Conservation (phyloP, 2,113 vertebrate genomes). For the Prunella fulvescens region DNA sequence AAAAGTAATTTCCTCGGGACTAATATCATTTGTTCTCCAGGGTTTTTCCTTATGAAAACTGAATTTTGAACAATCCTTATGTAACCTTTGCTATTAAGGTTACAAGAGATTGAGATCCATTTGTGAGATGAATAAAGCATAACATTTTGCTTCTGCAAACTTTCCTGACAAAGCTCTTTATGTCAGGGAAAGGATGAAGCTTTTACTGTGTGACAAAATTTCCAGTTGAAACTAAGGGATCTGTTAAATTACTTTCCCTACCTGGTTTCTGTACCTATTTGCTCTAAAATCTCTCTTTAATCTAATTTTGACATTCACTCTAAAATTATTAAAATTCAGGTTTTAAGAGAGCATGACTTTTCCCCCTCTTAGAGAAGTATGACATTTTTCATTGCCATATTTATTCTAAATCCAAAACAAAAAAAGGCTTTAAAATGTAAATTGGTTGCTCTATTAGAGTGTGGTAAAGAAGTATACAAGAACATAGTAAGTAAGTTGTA, state of each 20-base stretch:
- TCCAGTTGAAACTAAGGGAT: not conserved
- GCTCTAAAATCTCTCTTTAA: not conserved
- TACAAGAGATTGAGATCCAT: constrained; percentile 27
- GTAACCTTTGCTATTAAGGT: constrained; percentile 52
- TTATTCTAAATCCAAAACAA: not conserved
- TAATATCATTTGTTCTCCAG: constrained; percentile 47
- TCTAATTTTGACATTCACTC: not conserved
- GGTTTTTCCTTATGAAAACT: constrained; percentile 52
- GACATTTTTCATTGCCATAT: not conserved
- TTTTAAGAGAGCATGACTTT: not conserved
- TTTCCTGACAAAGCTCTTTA: constrained; percentile 21
- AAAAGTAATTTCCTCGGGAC: constrained; percentile 59
- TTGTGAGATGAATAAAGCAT: not conserved
- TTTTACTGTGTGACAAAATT: not conserved
- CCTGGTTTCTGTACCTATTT: not conserved
- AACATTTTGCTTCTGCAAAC: constrained; percentile 1
- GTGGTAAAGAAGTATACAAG: not conserved
- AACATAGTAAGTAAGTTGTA: not conserved
- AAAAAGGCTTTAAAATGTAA: not conserved
- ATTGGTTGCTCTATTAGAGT: not conserved
- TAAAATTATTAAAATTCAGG: not conserved
- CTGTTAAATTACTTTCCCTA: not conserved
- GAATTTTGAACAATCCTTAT: constrained; percentile 50
- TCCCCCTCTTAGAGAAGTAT: not conserved
- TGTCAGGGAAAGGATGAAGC: not conserved